Base-by-base conservation (phyloP, 2,113 vertebrate genomes). In the Crotophaga sulcirostris region DNA sequence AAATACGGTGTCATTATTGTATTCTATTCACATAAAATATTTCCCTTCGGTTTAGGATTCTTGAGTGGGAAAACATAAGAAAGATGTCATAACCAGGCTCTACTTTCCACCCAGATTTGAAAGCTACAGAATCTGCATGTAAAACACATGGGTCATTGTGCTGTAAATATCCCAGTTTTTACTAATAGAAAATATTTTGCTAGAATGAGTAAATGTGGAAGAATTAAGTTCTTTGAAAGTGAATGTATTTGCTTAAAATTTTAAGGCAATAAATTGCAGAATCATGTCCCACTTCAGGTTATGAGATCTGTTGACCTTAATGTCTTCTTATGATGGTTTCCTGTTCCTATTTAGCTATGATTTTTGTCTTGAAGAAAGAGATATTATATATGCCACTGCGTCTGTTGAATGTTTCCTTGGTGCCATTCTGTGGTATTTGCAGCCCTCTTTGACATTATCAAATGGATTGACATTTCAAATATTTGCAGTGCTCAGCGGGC, bases 391-490 rank as follows among this genome's bases (percentile, higher is more conserved):
- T 98, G 97, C 96, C 90, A 93, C 90, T 83, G 87, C 34, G 18
- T 96, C 93, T 95, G 67, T 81, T 69, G 93, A 96, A 96, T 96
- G 93, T 96, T 97, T 97, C 96, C 93, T 97, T 96, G 96, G 93
- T 98, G 98, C 97, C 95, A 96, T 98, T 98, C 98, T 98, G 95
- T 97, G 98, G 98, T 98, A 98, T 98, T 98, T 97, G 96, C 97
- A 97, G 96, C 95, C 97, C 92, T 98, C 93, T 97, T 91, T 99
- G 98, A 98, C 98, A 99, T 99, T 99, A 98, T 99, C 98, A 98
- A 98, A 98, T 97, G 95, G 98, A 99, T 97, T 99, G 99, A 98
- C 98, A 99, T 99, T 99, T 99, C 98, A 99, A 98, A 98, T 99
- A 98, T 99, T 98, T 98, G 98, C 97, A 96, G 98, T 98, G 97